These are phyloP conservation scores for Cybosia mesomella DNA, from an alignment of 2,888 invertebrate species.

Conservation along the genomic window DNA sequence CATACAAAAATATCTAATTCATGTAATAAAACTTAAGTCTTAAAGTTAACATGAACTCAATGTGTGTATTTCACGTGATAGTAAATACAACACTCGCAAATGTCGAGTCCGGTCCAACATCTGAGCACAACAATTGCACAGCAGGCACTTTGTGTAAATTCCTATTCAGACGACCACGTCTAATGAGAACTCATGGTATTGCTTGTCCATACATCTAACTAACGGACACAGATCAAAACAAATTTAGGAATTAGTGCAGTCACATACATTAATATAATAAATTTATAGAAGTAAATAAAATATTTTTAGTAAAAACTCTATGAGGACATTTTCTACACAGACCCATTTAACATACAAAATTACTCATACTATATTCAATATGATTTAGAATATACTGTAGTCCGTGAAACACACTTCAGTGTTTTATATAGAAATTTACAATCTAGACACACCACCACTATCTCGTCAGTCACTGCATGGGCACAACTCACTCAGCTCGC, in stretches of 20 bases:
- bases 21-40: conserved; percentile 55
- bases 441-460: conserved; percentile 57
- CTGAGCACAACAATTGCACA: conserved; percentile 55
- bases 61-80: conserved; percentile 38
- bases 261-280: conserved; percentile 61
- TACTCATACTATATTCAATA: conserved; percentile 75
- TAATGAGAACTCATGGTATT: conserved; percentile 35
- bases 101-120: conserved; percentile 35
- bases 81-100: conserved; percentile 24
- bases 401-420: conserved; percentile 67
- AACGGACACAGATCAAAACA: conserved; percentile 44
- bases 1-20: conserved; percentile 56
- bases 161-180: conserved; percentile 50
- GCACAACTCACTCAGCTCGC: conserved; percentile 42
- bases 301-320: conserved; percentile 81
- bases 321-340: conserved; percentile 80
- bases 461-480: conserved; percentile 41
- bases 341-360: conserved; percentile 81
- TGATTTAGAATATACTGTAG: conserved; percentile 77
- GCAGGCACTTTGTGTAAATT: conserved; percentile 69
- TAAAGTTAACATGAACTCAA: conserved; percentile 50
- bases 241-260: conserved; percentile 47
- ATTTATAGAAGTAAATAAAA: conserved; percentile 78
- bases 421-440: conserved; percentile 68
- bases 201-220: conserved; percentile 32